These are phyloP conservation scores for Nannobrachium achirus DNA, from an alignment of 2,113 vertebrate genomes.

Conservation along the genomic window DNA sequence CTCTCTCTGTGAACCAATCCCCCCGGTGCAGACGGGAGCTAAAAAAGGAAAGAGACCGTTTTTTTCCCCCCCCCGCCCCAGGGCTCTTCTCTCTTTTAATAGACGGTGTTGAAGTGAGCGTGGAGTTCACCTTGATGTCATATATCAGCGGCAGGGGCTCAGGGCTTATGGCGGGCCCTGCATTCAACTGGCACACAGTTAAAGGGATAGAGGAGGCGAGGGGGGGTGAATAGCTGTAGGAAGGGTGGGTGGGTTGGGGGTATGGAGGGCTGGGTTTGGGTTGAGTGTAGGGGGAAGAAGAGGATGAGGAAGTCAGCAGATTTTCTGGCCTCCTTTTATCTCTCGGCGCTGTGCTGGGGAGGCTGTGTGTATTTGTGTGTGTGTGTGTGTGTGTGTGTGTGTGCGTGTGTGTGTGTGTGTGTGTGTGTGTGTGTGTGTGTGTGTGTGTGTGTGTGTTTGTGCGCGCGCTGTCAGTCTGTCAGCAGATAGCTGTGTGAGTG, in stretches of 20 bases:
- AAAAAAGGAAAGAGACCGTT: conserved; percentile 55
- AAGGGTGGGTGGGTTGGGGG: not conserved
- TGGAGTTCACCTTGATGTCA: conserved; percentile 72
- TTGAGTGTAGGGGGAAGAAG: not conserved
- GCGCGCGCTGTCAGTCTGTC: not conserved
- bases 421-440: not conserved
- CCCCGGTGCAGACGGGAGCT: conserved; percentile 21
- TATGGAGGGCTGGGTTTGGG: too few relatives aligned
- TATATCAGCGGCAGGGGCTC: conserved; percentile 45
- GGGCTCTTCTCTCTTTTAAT: conserved; percentile 63
- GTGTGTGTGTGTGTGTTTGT: conserved; percentile 15
- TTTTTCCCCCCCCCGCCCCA: conserved; percentile 34
- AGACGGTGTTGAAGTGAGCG: conserved; percentile 58
- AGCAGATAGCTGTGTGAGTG: not conserved
- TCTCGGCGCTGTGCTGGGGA: conserved; percentile 11
- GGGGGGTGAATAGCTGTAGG: not conserved
- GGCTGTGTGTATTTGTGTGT: conserved; percentile 14
- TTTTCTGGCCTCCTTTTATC: conserved; percentile 41
- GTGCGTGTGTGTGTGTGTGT: conserved; percentile 1
- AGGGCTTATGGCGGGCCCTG: conserved; percentile 26
- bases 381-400: conserved; percentile 7
- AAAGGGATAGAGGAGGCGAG: conserved; percentile 14
- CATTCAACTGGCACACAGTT: conserved; percentile 34
- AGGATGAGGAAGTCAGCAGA: conserved; percentile 5
- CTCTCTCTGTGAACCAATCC: conserved; percentile 45